These are phyloP conservation scores for Drosophila kambysellisi DNA, from an alignment of 2,888 invertebrate species.

Conservation along the genomic window DNA sequence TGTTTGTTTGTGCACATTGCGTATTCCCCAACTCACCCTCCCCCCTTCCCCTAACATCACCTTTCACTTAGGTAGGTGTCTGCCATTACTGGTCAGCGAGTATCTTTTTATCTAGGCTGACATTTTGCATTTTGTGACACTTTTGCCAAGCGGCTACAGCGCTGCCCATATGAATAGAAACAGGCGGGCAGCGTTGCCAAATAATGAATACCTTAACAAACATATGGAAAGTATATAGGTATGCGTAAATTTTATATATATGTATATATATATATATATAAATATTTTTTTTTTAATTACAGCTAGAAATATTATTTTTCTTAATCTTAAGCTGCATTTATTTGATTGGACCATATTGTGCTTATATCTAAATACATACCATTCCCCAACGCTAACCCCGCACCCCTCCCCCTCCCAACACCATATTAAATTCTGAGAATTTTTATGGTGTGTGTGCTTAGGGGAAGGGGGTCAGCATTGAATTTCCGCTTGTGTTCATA, in stretches of 20 bases:
- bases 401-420: too few species aligned
- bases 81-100: constrained; percentile 9
- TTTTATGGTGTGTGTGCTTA: not conserved
- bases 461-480: constrained; percentile 12
- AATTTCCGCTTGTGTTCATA: constrained; percentile 49
- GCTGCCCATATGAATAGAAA: constrained; percentile 7
- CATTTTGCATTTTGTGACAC: not conserved
- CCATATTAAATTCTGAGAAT: not conserved
- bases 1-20: constrained; percentile 43
- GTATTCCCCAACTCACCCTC: not conserved
- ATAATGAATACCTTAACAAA: not conserved
- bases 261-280: not conserved
- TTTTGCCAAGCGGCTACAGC: constrained; percentile 4
- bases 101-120: not conserved
- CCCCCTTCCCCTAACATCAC: not conserved
- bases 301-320: not conserved
- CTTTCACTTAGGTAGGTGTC: constrained; percentile 4
- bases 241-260: not conserved
- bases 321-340: constrained; percentile 8
- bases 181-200: not conserved
- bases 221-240: not conserved
- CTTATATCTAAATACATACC: not conserved
- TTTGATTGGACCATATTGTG: constrained; percentile 19
- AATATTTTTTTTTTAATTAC: not conserved
- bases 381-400: not conserved